Evolutionary conservation across 2,888 invertebrate species (phyloP).

Genomic region (Geophilus truncorum): DNA sequence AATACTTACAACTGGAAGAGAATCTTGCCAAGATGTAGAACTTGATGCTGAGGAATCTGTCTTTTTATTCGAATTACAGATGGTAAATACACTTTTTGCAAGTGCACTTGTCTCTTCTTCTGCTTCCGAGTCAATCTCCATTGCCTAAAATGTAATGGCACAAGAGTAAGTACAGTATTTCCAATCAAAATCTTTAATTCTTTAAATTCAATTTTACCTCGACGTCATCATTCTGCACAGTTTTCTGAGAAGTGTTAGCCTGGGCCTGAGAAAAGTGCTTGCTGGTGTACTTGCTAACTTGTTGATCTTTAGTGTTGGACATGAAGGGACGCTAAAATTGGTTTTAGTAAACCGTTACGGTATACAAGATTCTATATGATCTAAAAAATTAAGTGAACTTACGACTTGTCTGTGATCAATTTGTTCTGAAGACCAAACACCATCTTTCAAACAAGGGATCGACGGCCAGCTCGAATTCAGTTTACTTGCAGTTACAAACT

Average conservation of each 20-base stretch:
- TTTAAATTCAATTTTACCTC: not conserved
- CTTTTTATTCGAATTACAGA: not conserved
- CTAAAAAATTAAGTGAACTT: constrained; percentile 40
- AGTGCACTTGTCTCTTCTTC: not conserved
- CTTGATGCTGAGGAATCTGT: constrained; percentile 56
- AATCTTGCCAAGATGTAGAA: constrained; percentile 59
- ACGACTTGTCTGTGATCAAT: constrained; percentile 49
- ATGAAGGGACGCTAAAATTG: constrained; percentile 28
- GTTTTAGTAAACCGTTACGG: too few relatives aligned
- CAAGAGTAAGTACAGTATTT: not conserved
- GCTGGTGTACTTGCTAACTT: constrained; percentile 42
- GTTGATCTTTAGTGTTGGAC: constrained; percentile 41
- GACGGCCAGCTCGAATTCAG: not conserved
- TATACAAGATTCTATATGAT: too few relatives aligned
- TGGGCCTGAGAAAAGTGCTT: constrained; percentile 34
- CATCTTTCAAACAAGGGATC: constrained; percentile 47
- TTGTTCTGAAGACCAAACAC: constrained; percentile 46
- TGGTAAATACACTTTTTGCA: not conserved
- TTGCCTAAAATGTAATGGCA: not conserved
- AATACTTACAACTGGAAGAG: constrained; percentile 56
- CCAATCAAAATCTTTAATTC: not conserved
- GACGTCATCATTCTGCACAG: not conserved
- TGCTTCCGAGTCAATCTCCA: too few relatives aligned
- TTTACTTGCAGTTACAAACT: not conserved
- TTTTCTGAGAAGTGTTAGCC: not conserved